Base-by-base conservation (phyloP, 2,113 vertebrate genomes). In the Pseudopodoces humilis region DNA sequence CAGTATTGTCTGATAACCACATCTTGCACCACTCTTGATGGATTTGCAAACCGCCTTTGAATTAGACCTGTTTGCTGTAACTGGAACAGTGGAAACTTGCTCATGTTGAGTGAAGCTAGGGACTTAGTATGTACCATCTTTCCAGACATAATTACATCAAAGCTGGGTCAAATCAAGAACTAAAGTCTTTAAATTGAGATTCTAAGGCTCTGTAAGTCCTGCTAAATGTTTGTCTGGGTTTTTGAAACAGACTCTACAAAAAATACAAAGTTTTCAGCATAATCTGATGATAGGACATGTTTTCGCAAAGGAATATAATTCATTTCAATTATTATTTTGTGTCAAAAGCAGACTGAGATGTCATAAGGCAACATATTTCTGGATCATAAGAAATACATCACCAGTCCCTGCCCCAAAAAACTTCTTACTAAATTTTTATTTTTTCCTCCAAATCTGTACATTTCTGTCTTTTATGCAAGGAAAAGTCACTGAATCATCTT, bases 361-460 rank as follows among this genome's bases (percentile, higher is more conserved):
- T 80, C 44, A 64, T 30, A 76, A 49, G 7, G 30, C 20, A 93
- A 39, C 9, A 19, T 27, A 53, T 13, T 83, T 85, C 41, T 82
- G 19, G 7, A 75, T n/a, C 15, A 2, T 46, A 79, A 64, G 12
- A 43, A n/a, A 74, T 28, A 65, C 0, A 33, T 0, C 3, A 7
- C 4, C 27, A 14, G 14, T 24, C 7, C 5, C 4, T 16, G 5
- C 1, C 4, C 4, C 1, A 0, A 43, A 81, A 74, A 18, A 33
- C 82, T 5, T n/a, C 33, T 39, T 10, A 83, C 7, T 28, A 33
- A 59, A 19, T 33, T 72, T 81, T 63, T 5, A 63, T 39, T 68
- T 55, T 17, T 68, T 16, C n/a, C 20, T 87, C 33, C 22, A 69
- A 52, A 77, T 63, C 27, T 82, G 21, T 89, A 44, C 5, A 70